phyloP scores from a whole-genome alignment of 2,113 vertebrate genomes.

The Coreoperca whiteheadi region DNA sequence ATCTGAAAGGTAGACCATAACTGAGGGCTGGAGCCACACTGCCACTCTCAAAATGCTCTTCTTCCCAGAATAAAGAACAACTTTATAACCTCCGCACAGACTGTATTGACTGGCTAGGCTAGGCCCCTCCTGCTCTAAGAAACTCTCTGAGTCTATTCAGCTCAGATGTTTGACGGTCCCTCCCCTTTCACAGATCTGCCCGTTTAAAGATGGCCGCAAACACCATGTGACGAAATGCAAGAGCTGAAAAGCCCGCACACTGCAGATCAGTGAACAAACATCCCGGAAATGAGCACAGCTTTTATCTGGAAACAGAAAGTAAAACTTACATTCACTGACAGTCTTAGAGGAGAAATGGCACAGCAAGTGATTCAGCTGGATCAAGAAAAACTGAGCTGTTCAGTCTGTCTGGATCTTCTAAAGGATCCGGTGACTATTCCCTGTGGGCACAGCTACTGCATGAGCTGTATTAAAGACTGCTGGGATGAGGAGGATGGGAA shows the following conservation, averaged over 20 bases:
- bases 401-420: neutral
- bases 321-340: conserved; percentile 5
- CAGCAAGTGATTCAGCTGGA: neutral
- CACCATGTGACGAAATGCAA: neutral
- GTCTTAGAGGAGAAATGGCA: neutral
- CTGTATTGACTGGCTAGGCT: neutral
- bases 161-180: neutral
- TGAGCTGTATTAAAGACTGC: conserved; percentile 22
- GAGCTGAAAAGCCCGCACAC: rapidly evolving
- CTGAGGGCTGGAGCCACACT: neutral
- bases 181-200: neutral
- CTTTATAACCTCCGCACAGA: no score
- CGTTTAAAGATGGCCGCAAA: neutral
- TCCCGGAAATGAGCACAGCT: neutral
- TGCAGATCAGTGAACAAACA: neutral
- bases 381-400: conserved; percentile 23
- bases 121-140: neutral
- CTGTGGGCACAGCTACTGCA: conserved; percentile 26
- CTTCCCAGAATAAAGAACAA: neutral
- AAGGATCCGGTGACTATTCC: conserved; percentile 36
- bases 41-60: neutral
- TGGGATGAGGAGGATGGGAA: neutral
- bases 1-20: neutral
- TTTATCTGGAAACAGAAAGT: neutral
- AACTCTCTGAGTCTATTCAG: neutral